phyloP scores from a whole-genome alignment of 2,888 invertebrate species.

The Lasioglossum leucozonium region DNA sequence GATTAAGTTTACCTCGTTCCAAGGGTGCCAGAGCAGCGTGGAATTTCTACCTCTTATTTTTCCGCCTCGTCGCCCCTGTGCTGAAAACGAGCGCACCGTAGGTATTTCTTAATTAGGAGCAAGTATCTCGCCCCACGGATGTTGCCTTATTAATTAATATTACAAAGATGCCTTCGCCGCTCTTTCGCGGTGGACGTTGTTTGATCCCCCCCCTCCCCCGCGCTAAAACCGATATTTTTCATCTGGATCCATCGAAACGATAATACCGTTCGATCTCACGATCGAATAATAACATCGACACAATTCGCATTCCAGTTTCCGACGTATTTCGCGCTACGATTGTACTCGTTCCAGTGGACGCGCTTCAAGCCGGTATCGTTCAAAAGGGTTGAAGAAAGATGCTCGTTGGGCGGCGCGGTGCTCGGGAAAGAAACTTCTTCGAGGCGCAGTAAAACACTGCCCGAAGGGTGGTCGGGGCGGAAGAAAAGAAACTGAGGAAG shows the following conservation, averaged over 20 bases:
- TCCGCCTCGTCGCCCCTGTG: constrained; percentile 69
- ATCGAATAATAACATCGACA: not conserved
- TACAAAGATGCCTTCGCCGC: constrained; percentile 52
- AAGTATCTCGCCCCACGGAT: constrained; percentile 70
- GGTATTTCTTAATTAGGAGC: constrained; percentile 78
- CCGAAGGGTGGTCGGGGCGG: constrained; percentile 27
- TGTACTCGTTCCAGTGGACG: constrained; percentile 14
- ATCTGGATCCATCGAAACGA: not conserved
- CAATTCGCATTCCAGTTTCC: not conserved
- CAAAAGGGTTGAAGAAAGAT: constrained; percentile 32
- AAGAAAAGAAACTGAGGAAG: constrained; percentile 49
- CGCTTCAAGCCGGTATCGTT: constrained; percentile 23
- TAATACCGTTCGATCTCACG: not conserved
- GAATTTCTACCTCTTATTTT: constrained; percentile 78
- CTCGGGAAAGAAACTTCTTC: constrained; percentile 19
- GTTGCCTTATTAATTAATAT: constrained; percentile 76
- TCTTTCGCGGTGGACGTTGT: not conserved
- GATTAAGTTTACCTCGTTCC: constrained; percentile 77
- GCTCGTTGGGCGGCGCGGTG: constrained; percentile 16
- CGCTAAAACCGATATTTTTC: not conserved
- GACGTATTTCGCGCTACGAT: not conserved
- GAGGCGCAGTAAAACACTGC: constrained; percentile 55
- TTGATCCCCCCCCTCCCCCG: too few species aligned
- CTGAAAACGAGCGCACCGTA: constrained; percentile 67
- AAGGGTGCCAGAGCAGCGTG: constrained; percentile 71